Base-by-base conservation (phyloP, 1,140 invertebrate species). In the Lineus longissimus region DNA sequence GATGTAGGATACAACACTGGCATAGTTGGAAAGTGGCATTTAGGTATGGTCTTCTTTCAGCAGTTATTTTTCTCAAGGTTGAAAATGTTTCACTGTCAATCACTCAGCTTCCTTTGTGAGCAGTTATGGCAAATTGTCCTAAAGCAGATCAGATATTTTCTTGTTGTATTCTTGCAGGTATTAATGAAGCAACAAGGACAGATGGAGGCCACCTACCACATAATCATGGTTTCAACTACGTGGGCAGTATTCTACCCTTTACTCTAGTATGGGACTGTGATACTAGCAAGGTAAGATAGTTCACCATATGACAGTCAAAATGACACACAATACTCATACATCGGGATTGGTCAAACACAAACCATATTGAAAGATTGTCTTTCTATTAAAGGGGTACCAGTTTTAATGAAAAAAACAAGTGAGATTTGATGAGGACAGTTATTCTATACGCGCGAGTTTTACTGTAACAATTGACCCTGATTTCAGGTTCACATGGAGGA, bases 21-120 rank as follows among this genome's bases (percentile, higher is more conserved):
- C 22, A 73, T 73, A 67, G 64, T 75, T 27, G 72, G 72, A 41
- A 73, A 73, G 61, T 73, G 70, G 71, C 76, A 77, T 64, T 47
- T 79, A 22, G 76, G 76, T 43, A 77, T n/a, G n/a, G 77, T 51
- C 78, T 6, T 9, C 19, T n/a, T n/a, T 4, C 6, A n/a, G 25
- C n/a, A 51, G 47, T 51, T 51, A 23, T 9, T 7, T 7, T 51
- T 51, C n/a, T 6, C n/a, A n/a, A 23, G 47, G n/a, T 19, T 51
- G 47, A 9, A 27, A 23, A 4, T 51, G n/a, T 7, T 51, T 51
- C 47, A 6, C n/a, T 51, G 33, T 7, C 15, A 7, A 7, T 4
- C 33, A 36, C 33, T 36, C 6, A 36, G 33, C 33, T 36, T 36
- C 33, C 4, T 4, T 7, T 36, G 33, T 36, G 33, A 15, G 33